Evolutionary conservation across 2,888 invertebrate species (phyloP).

Genomic region (Chaetogeoica ovagalla): DNA sequence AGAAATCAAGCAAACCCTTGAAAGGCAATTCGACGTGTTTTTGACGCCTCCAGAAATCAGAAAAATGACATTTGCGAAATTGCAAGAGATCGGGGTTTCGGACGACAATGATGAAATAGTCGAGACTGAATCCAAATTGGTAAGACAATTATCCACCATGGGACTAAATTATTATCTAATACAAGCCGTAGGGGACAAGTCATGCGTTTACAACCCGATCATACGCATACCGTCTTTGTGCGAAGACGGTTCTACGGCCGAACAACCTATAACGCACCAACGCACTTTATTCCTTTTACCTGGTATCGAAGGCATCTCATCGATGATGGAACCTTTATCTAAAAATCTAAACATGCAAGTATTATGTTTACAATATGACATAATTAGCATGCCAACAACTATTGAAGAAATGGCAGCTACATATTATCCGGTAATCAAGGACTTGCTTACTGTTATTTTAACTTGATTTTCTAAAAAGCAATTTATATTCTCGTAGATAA

Average conservation of each 20-base stretch:
- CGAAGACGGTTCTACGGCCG: slow-evolving; percentile 61
- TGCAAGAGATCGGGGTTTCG: slow-evolving; percentile 60
- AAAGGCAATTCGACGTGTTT: slow-evolving; percentile 84
- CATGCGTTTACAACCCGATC: too few relatives aligned
- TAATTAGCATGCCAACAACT: slow-evolving; percentile 61
- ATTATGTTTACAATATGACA: slow-evolving; percentile 64
- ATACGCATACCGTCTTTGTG: too few relatives aligned
- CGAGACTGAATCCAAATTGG: background rate
- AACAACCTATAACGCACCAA: slow-evolving; percentile 56
- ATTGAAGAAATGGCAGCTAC: slow-evolving; percentile 63
- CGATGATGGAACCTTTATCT: slow-evolving; percentile 63
- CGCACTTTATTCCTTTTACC: slow-evolving; percentile 67
- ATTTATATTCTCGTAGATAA: slow-evolving; percentile 62
- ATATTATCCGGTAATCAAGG: slow-evolving; percentile 54
- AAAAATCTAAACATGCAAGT: slow-evolving; percentile 63
- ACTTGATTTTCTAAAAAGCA: background rate
- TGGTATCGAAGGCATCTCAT: slow-evolving; percentile 69
- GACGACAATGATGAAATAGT: slow-evolving; percentile 53
- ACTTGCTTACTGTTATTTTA: background rate
- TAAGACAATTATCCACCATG: slow-evolving; percentile 52
- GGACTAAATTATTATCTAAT: too few relatives aligned
- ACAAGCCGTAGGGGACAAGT: too few relatives aligned
- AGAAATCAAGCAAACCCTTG: slow-evolving; percentile 90
- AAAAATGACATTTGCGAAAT: slow-evolving; percentile 73
- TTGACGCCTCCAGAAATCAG: slow-evolving; percentile 85